phyloP scores from a whole-genome alignment of 1,140 invertebrate genomes.

The Anastatus disparis region DNA sequence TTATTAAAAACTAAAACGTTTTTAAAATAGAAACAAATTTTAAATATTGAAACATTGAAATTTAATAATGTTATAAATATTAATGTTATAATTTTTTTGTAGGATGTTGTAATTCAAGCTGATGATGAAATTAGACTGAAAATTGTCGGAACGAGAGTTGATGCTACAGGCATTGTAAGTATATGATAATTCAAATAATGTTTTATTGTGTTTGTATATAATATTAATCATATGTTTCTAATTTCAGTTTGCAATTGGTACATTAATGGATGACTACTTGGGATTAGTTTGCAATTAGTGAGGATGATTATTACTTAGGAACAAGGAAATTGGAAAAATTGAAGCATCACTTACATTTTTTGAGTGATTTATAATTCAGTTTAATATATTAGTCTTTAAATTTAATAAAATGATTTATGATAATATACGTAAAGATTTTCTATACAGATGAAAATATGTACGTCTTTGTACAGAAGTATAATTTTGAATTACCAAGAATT shows the following conservation, averaged over 20 bases:
- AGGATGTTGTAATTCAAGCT: constrained; percentile 95
- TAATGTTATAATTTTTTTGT: too few species aligned
- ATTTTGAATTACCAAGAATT: too few species aligned
- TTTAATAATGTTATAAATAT: neutral
- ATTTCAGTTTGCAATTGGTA: constrained; percentile 97
- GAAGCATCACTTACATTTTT: neutral
- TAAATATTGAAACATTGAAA: neutral
- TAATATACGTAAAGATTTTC: neutral
- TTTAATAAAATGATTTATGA: neutral
- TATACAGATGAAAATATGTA: neutral
- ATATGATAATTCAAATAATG: constrained; percentile 32
- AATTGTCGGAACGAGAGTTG: constrained; percentile 98
- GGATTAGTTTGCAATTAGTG: constrained; percentile 65
- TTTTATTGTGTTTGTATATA: constrained; percentile 13
- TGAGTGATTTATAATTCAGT: neutral
- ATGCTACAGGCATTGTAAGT: constrained; percentile 91
- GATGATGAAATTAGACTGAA: constrained; percentile 98
- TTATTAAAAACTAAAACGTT: neutral
- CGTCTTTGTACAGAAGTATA: too few species aligned
- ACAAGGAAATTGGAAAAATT: neutral
- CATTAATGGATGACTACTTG: constrained; percentile 97
- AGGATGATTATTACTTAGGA: too few species aligned
- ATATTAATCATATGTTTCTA: constrained; percentile 32
- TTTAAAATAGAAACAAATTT: constrained; percentile 4
- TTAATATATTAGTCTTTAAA: neutral